These are phyloP conservation scores for Ptychodera flava DNA, from an alignment of 35 echinoderm and acorn worm species.

Conservation along the genomic window DNA sequence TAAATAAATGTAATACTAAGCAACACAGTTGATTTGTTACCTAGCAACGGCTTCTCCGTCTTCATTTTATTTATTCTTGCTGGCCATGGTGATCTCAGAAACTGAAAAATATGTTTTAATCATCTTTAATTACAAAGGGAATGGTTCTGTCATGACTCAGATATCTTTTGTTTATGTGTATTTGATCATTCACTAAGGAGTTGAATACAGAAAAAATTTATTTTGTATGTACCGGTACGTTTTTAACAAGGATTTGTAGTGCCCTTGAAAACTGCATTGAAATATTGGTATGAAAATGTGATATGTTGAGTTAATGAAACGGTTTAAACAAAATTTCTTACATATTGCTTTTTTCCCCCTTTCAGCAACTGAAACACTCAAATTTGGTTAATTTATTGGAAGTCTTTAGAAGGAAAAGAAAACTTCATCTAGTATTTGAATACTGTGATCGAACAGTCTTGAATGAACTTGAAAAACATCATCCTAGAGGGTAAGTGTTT, in stretches of 20 bases:
- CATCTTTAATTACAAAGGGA: too few relatives aligned
- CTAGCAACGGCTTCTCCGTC: too few relatives aligned
- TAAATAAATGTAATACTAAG: too few relatives aligned
- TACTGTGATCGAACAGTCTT: constrained; percentile 94
- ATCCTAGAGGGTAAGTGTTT: constrained; percentile 84
- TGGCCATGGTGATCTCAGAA: too few relatives aligned
- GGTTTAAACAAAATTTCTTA: constrained; percentile 15
- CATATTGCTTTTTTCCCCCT: constrained; percentile 26
- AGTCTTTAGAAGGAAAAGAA: constrained; percentile 90
- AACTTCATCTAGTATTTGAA: constrained; percentile 98
- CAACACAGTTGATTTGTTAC: too few relatives aligned
- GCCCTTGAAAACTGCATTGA: neutral
- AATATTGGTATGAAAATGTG: neutral
- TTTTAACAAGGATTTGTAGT: neutral
- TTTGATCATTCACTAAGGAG: neutral
- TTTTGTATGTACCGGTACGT: neutral
- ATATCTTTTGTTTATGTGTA: neutral
- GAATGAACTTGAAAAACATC: constrained; percentile 63
- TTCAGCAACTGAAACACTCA: constrained; percentile 95
- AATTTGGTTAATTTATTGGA: constrained; percentile 95
- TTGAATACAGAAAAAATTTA: neutral
- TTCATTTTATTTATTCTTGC: too few relatives aligned
- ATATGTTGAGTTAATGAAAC: neutral
- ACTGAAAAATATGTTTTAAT: too few relatives aligned
- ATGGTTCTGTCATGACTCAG: neutral